These are phyloP conservation scores for Muscicapa adusta DNA, from an alignment of 2,113 vertebrate species.

Conservation along the genomic window DNA sequence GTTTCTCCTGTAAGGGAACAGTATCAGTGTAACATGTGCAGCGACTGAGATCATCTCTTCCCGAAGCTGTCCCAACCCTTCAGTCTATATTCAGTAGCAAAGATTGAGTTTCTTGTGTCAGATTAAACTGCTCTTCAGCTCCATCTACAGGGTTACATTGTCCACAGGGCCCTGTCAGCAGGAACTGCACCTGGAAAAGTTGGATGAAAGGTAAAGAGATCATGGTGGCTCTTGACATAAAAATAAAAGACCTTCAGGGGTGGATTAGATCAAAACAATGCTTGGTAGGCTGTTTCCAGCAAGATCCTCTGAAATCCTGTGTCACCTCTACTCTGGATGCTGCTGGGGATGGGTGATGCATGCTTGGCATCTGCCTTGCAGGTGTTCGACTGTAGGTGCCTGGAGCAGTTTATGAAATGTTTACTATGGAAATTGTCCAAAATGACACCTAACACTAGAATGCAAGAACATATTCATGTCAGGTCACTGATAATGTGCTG, in stretches of 20 bases:
- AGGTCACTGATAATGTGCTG: not conserved
- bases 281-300: not conserved
- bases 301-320: not conserved
- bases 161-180: not conserved
- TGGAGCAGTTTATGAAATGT: not conserved
- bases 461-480: not conserved
- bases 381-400: rapidly evolving
- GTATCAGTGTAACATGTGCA: not conserved
- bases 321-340: not conserved
- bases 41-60: conserved; percentile 24
- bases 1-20: not conserved
- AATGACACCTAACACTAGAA: not conserved
- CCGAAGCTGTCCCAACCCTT: not conserved
- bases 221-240: not conserved
- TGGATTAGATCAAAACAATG: not conserved
- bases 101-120: conserved; percentile 25
- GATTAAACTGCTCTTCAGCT: conserved; percentile 24
- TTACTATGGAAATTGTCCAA: not conserved
- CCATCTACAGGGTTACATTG: conserved; percentile 18
- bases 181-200: not conserved
- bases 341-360: not conserved
- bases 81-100: conserved; percentile 47
- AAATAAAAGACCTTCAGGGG: not conserved
- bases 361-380: not conserved
- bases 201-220: not conserved